These are phyloP conservation scores for Archocentrus centrarchus DNA, from an alignment of 2,113 vertebrate species.

Conservation along the genomic window DNA sequence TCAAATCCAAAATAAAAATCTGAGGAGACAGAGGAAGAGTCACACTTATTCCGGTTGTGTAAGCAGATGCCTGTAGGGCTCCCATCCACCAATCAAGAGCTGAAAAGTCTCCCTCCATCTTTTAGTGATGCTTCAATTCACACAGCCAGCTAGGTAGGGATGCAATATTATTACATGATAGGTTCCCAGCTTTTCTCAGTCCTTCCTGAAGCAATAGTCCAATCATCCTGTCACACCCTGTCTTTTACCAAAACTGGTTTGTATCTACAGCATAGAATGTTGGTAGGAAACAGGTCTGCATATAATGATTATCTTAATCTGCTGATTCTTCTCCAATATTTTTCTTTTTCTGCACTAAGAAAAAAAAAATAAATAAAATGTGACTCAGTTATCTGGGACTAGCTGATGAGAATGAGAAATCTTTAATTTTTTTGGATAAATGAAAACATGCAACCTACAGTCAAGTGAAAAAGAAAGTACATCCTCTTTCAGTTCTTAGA, in stretches of 20 bases:
- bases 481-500: not conserved
- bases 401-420: not conserved
- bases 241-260: not conserved
- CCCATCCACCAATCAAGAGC: constrained; percentile 4
- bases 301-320: not conserved
- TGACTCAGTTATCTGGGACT: not conserved
- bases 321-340: not conserved
- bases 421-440: too few species aligned
- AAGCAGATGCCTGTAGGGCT: not conserved
- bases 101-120: not conserved
- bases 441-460: not conserved
- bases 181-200: not conserved
- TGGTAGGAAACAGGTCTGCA: not conserved
- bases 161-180: not conserved
- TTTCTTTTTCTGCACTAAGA: not conserved
- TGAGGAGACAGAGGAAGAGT: not conserved
- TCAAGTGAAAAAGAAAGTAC: not conserved
- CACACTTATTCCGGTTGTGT: constrained; percentile 10
- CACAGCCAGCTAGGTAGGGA: not conserved
- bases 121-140: constrained; percentile 27
- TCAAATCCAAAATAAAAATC: constrained; percentile 25
- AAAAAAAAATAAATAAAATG: not conserved
- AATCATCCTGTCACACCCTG: not conserved
- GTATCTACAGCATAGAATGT: not conserved
- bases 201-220: not conserved